Percentiles rank a stretch among this genome's conserved stretches.
Conservation (phyloP, 2,888 invertebrate species). For the Creontiades dilutus region DNA sequence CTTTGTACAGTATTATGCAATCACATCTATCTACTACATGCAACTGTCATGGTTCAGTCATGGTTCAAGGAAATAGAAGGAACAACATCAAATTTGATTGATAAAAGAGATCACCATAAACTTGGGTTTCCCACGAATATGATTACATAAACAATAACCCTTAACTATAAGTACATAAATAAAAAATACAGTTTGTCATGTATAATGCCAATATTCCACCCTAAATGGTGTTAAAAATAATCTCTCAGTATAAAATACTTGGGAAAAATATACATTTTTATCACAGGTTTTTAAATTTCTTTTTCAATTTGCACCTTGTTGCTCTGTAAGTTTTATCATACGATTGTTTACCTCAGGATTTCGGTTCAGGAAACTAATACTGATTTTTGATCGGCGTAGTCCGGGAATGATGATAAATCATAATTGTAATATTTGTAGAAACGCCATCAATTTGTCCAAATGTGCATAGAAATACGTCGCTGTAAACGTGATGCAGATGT, state of each 20-base stretch:
- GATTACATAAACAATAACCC: neutral
- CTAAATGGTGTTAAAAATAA: neutral
- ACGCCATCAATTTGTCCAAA: neutral
- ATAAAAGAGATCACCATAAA: conserved; percentile 30
- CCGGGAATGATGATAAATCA: neutral
- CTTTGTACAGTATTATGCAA: too few relatives aligned
- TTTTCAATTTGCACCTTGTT: conserved; percentile 6
- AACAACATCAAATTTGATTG: conserved; percentile 1
- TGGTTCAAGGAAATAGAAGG: neutral
- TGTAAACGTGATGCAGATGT: too few relatives aligned
- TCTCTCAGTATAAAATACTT: neutral
- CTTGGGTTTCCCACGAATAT: neutral
- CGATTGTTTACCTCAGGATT: too few relatives aligned
- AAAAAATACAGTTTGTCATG: neutral
- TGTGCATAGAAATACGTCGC: neutral
- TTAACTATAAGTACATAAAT: neutral
- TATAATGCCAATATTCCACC: neutral
- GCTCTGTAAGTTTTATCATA: neutral
- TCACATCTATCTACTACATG: neutral
- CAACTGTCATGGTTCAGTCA: neutral
- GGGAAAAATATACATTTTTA: neutral
- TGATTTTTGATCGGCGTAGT: neutral
- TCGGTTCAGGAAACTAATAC: neutral
- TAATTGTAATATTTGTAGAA: neutral
- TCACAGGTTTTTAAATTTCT: neutral